Percentiles rank a stretch among this genome's conserved stretches.
Evolutionary conservation across 1,140 invertebrate species (phyloP).

Genomic region (Penaeus chinensis): DNA sequence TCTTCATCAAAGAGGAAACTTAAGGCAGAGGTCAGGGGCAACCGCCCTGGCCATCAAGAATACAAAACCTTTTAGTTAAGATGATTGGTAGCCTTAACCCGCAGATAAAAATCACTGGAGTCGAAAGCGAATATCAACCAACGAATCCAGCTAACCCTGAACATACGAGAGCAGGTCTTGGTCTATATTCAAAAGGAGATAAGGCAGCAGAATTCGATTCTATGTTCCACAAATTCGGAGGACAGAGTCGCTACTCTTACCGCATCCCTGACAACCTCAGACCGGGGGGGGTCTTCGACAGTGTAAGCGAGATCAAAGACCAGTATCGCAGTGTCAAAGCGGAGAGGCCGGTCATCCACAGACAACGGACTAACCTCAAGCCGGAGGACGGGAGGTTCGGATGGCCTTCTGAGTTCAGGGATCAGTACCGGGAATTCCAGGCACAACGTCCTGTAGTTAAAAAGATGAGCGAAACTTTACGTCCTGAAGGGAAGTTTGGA

Average conservation of each 20-base stretch:
- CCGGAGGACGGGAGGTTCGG: slow-evolving; percentile 45
- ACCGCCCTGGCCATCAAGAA: not conserved
- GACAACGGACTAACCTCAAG: slow-evolving; percentile 29
- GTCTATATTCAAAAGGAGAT: not conserved
- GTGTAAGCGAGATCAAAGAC: slow-evolving; percentile 42
- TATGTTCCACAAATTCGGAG: slow-evolving; percentile 28
- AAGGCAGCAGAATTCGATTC: slow-evolving; percentile 11
- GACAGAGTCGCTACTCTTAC: slow-evolving; percentile 21
- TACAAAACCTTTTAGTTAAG: slow-evolving; percentile 5
- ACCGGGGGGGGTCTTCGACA: slow-evolving; percentile 25
- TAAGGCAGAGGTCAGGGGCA: slow-evolving; percentile 7
- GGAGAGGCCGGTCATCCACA: not conserved
- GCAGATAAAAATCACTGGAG: slow-evolving; percentile 6
- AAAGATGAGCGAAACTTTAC: not conserved
- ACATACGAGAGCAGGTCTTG: not conserved
- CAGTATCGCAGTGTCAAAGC: slow-evolving; percentile 32
- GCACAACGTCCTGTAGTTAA: slow-evolving; percentile 24
- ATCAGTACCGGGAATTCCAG: slow-evolving; percentile 29
- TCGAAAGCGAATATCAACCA: slow-evolving; percentile 12
- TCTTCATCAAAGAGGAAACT: not conserved
- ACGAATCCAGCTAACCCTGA: slow-evolving; percentile 35
- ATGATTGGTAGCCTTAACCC: slow-evolving; percentile 15
- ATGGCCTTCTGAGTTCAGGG: slow-evolving; percentile 19
- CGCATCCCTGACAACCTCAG: slow-evolving; percentile 38
- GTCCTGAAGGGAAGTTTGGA: slow-evolving; percentile 23